phyloP scores from a whole-genome alignment of 1,140 invertebrate species.

The Neodiprion fabricii region DNA sequence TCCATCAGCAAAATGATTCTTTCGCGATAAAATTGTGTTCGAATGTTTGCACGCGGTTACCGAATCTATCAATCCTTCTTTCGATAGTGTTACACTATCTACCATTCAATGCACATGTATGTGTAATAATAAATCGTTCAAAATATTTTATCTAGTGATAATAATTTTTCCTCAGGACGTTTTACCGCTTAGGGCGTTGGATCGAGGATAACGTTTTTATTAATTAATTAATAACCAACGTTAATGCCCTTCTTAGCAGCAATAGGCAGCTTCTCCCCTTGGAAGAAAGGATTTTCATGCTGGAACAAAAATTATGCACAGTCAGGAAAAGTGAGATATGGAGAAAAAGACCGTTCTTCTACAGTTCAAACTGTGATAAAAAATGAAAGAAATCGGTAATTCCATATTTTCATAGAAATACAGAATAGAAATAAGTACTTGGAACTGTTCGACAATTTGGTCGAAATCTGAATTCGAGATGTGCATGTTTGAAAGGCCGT shows the following conservation, averaged over 20 bases:
- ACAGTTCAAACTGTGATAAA: slow-evolving; percentile 33
- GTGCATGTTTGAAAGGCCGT: slow-evolving; percentile 49
- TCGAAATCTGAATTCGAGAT: slow-evolving; percentile 62
- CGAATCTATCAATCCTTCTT: background rate
- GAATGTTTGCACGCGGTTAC: background rate
- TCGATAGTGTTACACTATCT: background rate
- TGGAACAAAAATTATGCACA: slow-evolving; percentile 52
- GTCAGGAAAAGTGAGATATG: slow-evolving; percentile 11
- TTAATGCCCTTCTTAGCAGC: slow-evolving; percentile 88
- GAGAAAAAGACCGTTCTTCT: slow-evolving; percentile 19
- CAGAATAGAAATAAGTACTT: slow-evolving; percentile 48
- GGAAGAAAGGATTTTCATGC: slow-evolving; percentile 78
- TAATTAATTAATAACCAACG: slow-evolving; percentile 48
- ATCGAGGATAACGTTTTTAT: slow-evolving; percentile 32
- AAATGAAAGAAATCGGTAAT: slow-evolving; percentile 13
- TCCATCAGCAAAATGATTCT: background rate
- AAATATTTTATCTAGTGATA: slow-evolving; percentile 6
- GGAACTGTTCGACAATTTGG: slow-evolving; percentile 63
- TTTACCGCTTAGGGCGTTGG: background rate
- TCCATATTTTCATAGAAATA: slow-evolving; percentile 17
- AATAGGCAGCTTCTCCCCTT: slow-evolving; percentile 82
- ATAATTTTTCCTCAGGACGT: background rate
- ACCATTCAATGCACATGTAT: background rate
- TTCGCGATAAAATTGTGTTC: background rate
- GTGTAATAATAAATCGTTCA: background rate